Conservation (phyloP, 2,113 vertebrate species). For the Cyanistes caeruleus region DNA sequence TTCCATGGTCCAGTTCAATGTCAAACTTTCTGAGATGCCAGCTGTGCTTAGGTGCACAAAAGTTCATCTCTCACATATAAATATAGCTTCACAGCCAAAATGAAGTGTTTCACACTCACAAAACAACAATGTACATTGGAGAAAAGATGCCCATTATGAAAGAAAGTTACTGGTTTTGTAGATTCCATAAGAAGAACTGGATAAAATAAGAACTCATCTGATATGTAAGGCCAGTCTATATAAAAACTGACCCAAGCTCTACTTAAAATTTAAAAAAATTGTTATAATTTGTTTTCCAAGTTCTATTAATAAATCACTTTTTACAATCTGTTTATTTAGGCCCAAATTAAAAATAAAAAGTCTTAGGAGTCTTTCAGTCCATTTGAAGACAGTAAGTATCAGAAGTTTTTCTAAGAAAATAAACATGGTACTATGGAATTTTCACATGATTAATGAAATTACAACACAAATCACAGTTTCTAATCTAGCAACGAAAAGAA, state of each 20-base stretch:
- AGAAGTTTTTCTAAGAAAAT: neutral
- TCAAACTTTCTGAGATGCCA: neutral
- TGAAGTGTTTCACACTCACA: neutral
- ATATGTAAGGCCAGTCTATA: neutral
- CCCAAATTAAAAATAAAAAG: neutral
- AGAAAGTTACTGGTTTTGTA: neutral
- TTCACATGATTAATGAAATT: neutral
- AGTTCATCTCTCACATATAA: neutral
- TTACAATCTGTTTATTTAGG: neutral
- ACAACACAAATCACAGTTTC: neutral
- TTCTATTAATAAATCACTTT: neutral
- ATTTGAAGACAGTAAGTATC: neutral
- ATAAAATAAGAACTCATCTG: neutral
- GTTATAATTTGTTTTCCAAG: neutral
- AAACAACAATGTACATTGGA: neutral
- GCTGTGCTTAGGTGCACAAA: neutral
- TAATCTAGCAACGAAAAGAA: neutral
- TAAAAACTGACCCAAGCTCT: neutral
- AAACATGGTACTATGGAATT: neutral
- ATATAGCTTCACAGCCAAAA: neutral
- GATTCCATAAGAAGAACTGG: neutral
- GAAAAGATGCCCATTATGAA: neutral
- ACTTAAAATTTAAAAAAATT: neutral
- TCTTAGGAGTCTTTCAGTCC: neutral
- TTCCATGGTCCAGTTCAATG: neutral